phyloP scores from a whole-genome alignment of 2,888 invertebrate genomes.

The Vandiemenella viatica region DNA sequence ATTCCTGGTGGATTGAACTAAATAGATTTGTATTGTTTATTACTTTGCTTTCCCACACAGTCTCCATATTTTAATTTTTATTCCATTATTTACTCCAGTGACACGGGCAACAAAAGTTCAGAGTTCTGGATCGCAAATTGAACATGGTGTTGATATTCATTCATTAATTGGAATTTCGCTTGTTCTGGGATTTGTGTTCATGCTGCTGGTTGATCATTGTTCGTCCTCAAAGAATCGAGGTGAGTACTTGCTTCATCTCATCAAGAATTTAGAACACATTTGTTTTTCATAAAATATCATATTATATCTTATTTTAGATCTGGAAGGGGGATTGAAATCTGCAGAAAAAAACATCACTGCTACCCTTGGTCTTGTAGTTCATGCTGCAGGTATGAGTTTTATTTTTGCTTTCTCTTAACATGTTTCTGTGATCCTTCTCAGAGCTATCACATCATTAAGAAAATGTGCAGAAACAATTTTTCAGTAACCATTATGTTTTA shows the following conservation, averaged over 20 bases:
- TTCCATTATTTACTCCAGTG: no score
- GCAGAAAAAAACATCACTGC: slow-evolving; percentile 64
- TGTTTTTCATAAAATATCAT: not conserved
- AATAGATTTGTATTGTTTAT: no score
- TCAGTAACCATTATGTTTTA: no score
- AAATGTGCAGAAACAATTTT: no score
- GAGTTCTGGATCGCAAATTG: no score
- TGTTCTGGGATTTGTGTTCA: slow-evolving; percentile 91
- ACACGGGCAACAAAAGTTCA: no score
- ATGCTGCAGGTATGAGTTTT: slow-evolving; percentile 65
- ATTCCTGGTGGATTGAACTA: no score
- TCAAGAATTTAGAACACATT: slow-evolving; percentile 40
- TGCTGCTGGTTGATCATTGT: slow-evolving; percentile 88
- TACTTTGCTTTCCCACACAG: no score
- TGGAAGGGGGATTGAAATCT: slow-evolving; percentile 24
- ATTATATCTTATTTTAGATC: slow-evolving; percentile 22
- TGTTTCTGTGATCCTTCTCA: no score
- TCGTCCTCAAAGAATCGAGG: slow-evolving; percentile 43
- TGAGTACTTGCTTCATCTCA: slow-evolving; percentile 28
- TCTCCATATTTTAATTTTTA: no score
- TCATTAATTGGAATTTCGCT: slow-evolving; percentile 81
- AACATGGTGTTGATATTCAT: slow-evolving; percentile 30
- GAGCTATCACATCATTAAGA: no score
- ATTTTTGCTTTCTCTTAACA: no score
- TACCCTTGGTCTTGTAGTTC: slow-evolving; percentile 92